Percentiles rank a stretch among this genome's conserved stretches.
phyloP scores from a whole-genome alignment of 2,113 vertebrate genomes.

The Antigone vipio region DNA sequence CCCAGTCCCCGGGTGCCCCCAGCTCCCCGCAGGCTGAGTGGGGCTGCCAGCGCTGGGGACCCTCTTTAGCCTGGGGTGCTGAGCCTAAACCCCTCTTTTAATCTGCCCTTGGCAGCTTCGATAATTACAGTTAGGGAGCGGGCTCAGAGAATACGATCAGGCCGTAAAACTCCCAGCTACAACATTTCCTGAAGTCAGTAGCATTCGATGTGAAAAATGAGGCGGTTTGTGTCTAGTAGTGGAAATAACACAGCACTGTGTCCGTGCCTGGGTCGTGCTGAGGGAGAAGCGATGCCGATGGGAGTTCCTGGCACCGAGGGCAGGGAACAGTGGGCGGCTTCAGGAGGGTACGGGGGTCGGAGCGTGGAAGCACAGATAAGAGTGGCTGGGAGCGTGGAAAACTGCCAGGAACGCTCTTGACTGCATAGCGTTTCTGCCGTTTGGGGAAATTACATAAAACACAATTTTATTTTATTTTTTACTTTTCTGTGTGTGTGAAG shows the following conservation, averaged over 20 bases:
- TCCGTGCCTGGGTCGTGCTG: rapidly evolving
- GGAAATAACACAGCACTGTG: background rate
- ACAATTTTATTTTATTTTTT: background rate
- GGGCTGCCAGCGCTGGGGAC: background rate
- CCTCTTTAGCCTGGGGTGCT: background rate
- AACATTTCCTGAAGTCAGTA: background rate
- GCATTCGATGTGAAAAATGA: background rate
- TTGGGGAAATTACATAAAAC: background rate
- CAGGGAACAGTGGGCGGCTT: rapidly evolving
- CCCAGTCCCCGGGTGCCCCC: no score
- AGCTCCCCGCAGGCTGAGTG: background rate
- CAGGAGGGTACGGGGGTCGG: rapidly evolving
- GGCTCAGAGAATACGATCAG: background rate
- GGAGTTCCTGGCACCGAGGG: rapidly evolving
- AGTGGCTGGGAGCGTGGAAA: background rate
- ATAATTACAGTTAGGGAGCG: background rate
- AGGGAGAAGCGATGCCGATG: no score
- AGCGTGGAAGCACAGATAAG: background rate
- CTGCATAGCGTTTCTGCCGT: background rate
- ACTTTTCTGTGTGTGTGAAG: background rate
- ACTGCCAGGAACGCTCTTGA: background rate
- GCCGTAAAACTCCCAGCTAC: background rate
- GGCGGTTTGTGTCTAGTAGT: background rate
- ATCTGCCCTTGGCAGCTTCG: background rate
- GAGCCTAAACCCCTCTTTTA: background rate